Conservation (phyloP, 2,888 invertebrate species). For the Mimas tiliae region DNA sequence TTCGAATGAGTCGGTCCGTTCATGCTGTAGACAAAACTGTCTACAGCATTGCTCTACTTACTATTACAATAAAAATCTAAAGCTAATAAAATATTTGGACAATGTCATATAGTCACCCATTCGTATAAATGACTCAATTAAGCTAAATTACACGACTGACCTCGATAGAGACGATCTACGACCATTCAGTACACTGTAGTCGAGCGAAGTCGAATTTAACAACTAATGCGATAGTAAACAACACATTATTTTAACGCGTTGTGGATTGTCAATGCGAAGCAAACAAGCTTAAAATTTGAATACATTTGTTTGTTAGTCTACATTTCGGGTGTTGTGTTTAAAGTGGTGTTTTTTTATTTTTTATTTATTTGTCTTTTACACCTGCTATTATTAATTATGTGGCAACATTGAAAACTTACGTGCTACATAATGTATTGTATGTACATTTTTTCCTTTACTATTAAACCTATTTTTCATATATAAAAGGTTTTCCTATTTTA, state of each 20-base stretch:
- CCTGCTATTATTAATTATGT: too few relatives aligned
- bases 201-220: not conserved
- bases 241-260: not conserved
- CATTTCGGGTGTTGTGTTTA: not conserved
- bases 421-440: too few relatives aligned
- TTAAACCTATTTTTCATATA: too few relatives aligned
- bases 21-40: too few relatives aligned
- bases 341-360: not conserved
- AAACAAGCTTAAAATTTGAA: slow-evolving; percentile 3
- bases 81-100: not conserved
- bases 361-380: too few relatives aligned
- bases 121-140: not conserved
- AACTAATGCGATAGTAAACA: not conserved
- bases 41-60: too few relatives aligned
- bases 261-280: not conserved
- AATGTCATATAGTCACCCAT: not conserved
- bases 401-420: too few relatives aligned
- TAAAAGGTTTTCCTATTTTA: too few relatives aligned
- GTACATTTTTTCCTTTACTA: too few relatives aligned
- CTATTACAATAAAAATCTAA: not conserved
- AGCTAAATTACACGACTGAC: not conserved
- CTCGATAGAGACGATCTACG: not conserved
- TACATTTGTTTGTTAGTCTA: not conserved
- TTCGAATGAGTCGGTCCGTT: too few relatives aligned
- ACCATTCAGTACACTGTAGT: not conserved